phyloP scores from a whole-genome alignment of 2,888 invertebrate species.

The Pheosia tremula region DNA sequence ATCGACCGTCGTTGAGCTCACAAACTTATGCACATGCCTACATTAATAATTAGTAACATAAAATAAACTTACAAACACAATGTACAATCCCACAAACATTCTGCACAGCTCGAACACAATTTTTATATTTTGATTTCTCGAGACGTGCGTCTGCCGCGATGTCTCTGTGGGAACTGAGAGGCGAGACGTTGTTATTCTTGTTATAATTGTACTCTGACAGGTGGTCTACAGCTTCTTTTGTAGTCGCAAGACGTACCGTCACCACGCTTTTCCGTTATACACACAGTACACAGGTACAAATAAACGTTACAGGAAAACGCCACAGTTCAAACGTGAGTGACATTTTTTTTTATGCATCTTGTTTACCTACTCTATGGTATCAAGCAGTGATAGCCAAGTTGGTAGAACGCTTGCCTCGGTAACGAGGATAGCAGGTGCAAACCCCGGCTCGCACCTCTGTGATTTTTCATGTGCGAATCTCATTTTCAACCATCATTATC shows the following conservation, averaged over 20 bases:
- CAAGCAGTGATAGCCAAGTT: too few relatives aligned
- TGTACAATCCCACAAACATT: constrained; percentile 5
- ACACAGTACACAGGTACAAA: background rate
- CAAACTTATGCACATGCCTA: background rate
- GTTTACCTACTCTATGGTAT: too few relatives aligned
- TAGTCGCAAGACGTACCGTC: background rate
- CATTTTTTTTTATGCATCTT: too few relatives aligned
- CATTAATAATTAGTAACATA: background rate
- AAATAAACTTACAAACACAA: constrained; percentile 6
- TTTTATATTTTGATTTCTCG: background rate
- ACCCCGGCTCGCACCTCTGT: too few relatives aligned
- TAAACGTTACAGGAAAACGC: background rate
- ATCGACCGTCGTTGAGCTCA: background rate
- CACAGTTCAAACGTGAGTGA: too few relatives aligned
- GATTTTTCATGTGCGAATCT: too few relatives aligned
- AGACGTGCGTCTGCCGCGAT: background rate
- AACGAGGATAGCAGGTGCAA: too few relatives aligned
- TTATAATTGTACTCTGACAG: background rate
- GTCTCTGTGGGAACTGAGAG: background rate
- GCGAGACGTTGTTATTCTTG: background rate
- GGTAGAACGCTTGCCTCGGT: too few relatives aligned
- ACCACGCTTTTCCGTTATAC: background rate
- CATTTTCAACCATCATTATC: too few relatives aligned
- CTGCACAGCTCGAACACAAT: background rate
- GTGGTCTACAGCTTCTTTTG: background rate